Evolutionary conservation across 2,797 vertebrate species (phyloP).

Genomic region (Gallinago solitaria): DNA sequence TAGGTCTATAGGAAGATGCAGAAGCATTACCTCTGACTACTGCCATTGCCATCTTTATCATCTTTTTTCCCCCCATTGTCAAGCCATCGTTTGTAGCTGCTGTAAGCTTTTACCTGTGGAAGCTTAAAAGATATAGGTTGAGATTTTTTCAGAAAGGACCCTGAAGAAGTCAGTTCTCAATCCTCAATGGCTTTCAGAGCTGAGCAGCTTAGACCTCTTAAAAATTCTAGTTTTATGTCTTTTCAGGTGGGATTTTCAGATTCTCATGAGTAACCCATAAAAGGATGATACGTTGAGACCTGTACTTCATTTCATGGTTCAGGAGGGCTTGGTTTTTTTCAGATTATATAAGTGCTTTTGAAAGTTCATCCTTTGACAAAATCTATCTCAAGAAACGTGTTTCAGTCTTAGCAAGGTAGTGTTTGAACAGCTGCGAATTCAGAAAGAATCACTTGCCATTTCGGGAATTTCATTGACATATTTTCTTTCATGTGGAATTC

Average conservation of each 20-base stretch:
- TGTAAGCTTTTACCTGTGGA: constrained; percentile 51
- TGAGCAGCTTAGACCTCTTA: constrained; percentile 50
- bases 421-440: constrained; percentile 19
- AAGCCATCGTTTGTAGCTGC: constrained; percentile 35
- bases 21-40: constrained; percentile 18
- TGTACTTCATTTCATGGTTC: constrained; percentile 32
- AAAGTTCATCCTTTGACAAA: constrained; percentile 45
- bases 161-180: constrained; percentile 33
- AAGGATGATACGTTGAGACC: not conserved
- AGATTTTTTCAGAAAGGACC: constrained; percentile 43
- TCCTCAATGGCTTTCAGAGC: constrained; percentile 33
- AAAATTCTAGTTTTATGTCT: constrained; percentile 49
- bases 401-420: constrained; percentile 6
- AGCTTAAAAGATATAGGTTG: constrained; percentile 41
- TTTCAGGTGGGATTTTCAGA: constrained; percentile 53
- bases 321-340: constrained; percentile 32
- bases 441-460: not conserved
- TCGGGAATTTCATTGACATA: not conserved
- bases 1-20: constrained; percentile 31
- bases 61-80: constrained; percentile 19
- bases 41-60: constrained; percentile 27
- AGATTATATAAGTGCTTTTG: constrained; percentile 47
- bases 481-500: constrained; percentile 28
- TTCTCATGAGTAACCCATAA: constrained; percentile 29
- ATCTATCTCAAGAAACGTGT: not conserved